phyloP scores from a whole-genome alignment of 2,888 invertebrate species.

The Ptychoptera albimana region DNA sequence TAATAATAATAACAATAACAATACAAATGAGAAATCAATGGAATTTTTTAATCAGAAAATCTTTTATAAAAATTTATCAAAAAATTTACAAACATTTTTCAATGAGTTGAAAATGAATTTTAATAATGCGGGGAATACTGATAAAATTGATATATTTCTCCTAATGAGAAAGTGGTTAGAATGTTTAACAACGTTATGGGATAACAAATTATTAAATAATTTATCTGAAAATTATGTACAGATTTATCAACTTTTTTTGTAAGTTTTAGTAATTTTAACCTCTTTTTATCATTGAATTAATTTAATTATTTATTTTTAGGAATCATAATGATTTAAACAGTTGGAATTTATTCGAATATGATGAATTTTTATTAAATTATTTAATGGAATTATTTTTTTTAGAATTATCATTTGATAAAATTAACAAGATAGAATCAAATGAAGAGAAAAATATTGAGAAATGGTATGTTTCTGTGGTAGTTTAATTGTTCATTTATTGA shows the following conservation, averaged over 20 bases:
- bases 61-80: too few relatives aligned
- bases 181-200: constrained; percentile 17
- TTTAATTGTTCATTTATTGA: background rate
- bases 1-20: background rate
- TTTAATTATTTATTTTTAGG: constrained; percentile 9
- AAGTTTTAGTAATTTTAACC: constrained; percentile 7
- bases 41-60: too few relatives aligned
- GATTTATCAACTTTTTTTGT: constrained; percentile 17
- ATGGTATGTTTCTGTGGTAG: background rate
- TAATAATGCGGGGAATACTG: too few relatives aligned
- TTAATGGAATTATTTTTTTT: constrained; percentile 18
- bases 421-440: background rate
- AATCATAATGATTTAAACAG: constrained; percentile 16
- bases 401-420: constrained; percentile 16
- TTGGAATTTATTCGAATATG: constrained; percentile 17
- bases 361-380: constrained; percentile 16
- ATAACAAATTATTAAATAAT: constrained; percentile 14
- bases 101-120: constrained; percentile 11
- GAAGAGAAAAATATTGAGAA: background rate
- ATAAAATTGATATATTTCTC: constrained; percentile 16
- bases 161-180: constrained; percentile 19
- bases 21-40: too few relatives aligned
- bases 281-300: background rate
- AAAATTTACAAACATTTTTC: constrained; percentile 11
- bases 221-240: constrained; percentile 15